Conservation (phyloP, 2,797 vertebrate species). For the Tragelaphus oryx region DNA sequence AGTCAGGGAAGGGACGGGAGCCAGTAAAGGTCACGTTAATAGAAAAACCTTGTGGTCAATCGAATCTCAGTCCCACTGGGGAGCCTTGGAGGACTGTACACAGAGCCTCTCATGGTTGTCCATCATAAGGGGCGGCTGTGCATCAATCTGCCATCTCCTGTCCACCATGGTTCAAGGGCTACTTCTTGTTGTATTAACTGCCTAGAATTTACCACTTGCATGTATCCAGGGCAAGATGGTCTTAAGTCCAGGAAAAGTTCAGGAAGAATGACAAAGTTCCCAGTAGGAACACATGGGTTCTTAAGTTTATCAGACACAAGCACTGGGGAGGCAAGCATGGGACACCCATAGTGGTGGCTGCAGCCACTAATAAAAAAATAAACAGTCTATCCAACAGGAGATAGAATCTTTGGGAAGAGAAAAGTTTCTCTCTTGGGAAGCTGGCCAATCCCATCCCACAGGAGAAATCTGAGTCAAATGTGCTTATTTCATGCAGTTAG, state of each 20-base stretch:
- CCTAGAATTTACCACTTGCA: background rate
- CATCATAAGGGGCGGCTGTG: background rate
- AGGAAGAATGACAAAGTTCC: background rate
- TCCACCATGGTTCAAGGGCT: background rate
- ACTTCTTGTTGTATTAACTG: background rate
- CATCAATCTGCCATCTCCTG: background rate
- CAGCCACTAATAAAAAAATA: background rate
- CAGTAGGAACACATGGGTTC: background rate
- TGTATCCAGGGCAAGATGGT: background rate
- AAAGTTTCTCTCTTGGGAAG: slow-evolving; percentile 10
- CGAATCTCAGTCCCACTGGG: background rate
- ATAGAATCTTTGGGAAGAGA: background rate
- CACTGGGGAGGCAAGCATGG: background rate
- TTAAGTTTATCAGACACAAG: background rate
- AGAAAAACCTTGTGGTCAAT: background rate
- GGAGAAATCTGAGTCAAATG: slow-evolving; percentile 31
- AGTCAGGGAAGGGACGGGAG: background rate
- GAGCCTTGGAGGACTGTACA: background rate
- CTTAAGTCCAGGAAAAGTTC: background rate
- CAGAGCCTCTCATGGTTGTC: background rate
- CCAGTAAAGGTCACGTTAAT: background rate
- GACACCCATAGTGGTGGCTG: background rate
- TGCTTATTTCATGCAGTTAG: slow-evolving; percentile 21
- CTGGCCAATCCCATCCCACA: slow-evolving; percentile 2
- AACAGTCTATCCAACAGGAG: background rate